These are phyloP conservation scores for Acrobeloides nanus DNA, from an alignment of 2,888 invertebrate species.

Conservation along the genomic window DNA sequence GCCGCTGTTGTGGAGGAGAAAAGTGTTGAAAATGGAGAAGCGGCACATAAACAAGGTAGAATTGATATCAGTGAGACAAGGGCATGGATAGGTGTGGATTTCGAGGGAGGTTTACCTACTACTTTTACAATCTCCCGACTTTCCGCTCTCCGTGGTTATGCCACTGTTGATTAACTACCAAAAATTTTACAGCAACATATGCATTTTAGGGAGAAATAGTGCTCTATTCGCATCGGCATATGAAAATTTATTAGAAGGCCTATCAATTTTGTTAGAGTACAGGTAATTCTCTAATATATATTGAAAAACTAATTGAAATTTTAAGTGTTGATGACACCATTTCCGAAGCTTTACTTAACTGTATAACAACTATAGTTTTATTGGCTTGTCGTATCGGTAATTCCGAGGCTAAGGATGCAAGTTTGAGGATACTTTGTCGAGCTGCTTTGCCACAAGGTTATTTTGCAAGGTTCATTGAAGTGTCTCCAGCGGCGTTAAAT, in stretches of 20 bases:
- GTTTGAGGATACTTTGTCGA: constrained; percentile 86
- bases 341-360: constrained; percentile 81
- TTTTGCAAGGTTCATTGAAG: constrained; percentile 14
- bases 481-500: not conserved
- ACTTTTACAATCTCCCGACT: too few relatives aligned
- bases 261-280: constrained; percentile 84
- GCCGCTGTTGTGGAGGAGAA: constrained; percentile 26
- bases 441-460: constrained; percentile 70
- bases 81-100: too few relatives aligned
- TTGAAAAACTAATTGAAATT: not conserved
- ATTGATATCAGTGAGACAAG: too few relatives aligned
- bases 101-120: too few relatives aligned
- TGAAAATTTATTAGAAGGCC: constrained; percentile 83
- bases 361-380: constrained; percentile 80
- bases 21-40: not conserved
- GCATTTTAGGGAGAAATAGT: too few relatives aligned
- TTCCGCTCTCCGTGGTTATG: too few relatives aligned
- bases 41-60: constrained; percentile 3
- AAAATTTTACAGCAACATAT: too few relatives aligned
- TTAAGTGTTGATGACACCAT: constrained; percentile 80
- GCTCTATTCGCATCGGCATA: constrained; percentile 86
- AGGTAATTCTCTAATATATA: constrained; percentile 13
- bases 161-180: too few relatives aligned
- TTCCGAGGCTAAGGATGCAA: constrained; percentile 77
- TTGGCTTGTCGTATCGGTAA: constrained; percentile 77